phyloP scores from a whole-genome alignment of 2,797 vertebrate species.

The Gadopsis marmoratus region DNA sequence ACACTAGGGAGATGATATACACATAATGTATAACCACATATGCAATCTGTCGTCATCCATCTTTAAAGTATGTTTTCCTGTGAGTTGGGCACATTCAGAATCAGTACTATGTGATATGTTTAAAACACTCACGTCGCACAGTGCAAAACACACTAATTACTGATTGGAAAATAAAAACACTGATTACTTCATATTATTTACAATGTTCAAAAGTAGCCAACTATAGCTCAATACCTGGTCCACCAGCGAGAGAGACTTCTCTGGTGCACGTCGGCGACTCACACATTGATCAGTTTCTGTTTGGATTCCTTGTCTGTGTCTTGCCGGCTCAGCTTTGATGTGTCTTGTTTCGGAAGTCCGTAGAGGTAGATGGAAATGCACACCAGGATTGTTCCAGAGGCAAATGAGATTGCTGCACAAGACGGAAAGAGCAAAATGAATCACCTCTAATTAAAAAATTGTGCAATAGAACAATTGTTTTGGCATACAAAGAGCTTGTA shows the following conservation, averaged over 20 bases:
- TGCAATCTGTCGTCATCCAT: constrained; percentile 31
- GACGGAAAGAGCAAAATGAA: neutral
- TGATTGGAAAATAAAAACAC: neutral
- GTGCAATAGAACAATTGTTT: neutral
- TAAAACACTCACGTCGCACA: constrained; percentile 17
- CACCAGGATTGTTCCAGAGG: constrained; percentile 89
- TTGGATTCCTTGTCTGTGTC: constrained; percentile 76
- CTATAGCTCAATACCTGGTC: neutral
- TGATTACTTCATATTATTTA: constrained; percentile 29
- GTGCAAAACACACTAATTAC: constrained; percentile 14
- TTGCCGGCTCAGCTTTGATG: constrained; percentile 81
- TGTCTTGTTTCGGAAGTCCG: constrained; percentile 95
- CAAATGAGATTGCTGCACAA: constrained; percentile 89
- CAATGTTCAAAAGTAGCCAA: constrained; percentile 19
- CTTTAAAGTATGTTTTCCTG: constrained; percentile 15
- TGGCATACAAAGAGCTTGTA: no score
- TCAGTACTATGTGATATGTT: constrained; percentile 21
- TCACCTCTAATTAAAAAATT: neutral
- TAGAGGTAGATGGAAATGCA: constrained; percentile 97
- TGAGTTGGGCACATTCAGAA: constrained; percentile 33
- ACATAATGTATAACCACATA: constrained; percentile 23
- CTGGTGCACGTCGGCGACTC: constrained; percentile 57
- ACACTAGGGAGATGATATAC: constrained; percentile 30
- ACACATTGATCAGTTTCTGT: constrained; percentile 88
- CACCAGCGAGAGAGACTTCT: neutral